phyloP scores from a whole-genome alignment of 2,797 vertebrate species.

The Myotis vivesi region DNA sequence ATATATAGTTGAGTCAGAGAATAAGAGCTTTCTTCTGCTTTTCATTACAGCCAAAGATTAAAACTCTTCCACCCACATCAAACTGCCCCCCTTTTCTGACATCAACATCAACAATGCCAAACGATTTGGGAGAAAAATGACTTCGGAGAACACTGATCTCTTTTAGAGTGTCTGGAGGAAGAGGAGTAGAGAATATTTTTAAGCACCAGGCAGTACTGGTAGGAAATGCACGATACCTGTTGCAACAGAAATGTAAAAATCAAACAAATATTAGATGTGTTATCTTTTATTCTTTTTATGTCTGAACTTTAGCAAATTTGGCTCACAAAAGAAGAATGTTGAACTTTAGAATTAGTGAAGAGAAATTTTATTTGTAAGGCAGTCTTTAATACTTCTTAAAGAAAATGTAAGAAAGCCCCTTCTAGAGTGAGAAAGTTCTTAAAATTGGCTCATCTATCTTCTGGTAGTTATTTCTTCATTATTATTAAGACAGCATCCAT shows the following conservation, averaged over 20 bases:
- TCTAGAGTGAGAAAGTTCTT: not conserved
- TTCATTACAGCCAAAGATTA: not conserved
- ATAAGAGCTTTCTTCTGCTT: constrained; percentile 9
- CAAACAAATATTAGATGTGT: not conserved
- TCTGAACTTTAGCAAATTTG: not conserved
- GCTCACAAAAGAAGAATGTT: not conserved
- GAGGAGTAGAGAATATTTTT: not conserved
- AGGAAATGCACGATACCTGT: not conserved
- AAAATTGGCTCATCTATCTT: not conserved
- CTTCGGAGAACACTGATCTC: constrained; percentile 3
- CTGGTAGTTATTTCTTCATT: not conserved
- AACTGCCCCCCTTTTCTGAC: not conserved
- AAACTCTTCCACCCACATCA: not conserved
- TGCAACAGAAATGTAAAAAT: not conserved
- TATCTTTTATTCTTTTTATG: not conserved
- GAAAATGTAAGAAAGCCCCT: not conserved
- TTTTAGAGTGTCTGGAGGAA: not conserved
- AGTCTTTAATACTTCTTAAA: not conserved
- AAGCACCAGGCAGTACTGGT: not conserved
- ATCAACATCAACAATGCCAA: not conserved
- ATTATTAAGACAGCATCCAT: not conserved
- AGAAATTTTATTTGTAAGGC: not conserved
- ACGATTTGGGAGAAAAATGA: not conserved
- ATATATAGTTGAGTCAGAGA: not conserved
- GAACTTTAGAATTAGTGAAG: not conserved